Conservation (phyloP, 2,113 vertebrate genomes). For the Bos indicus region DNA sequence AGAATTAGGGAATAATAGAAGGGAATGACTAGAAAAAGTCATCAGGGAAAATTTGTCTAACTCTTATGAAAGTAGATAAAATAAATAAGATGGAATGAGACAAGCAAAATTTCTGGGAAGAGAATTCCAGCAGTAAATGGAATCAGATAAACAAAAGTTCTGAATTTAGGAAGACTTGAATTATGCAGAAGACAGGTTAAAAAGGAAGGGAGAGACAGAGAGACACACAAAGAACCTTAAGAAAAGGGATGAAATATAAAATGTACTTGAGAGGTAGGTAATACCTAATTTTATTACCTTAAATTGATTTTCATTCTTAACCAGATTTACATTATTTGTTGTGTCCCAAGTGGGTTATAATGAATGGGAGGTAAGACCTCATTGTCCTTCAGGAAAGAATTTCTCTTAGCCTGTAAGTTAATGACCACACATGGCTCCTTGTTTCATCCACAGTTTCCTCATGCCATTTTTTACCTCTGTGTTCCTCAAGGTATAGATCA, state of each 20-base stretch:
- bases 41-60: background rate
- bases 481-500: conserved; percentile 51
- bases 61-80: background rate
- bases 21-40: background rate
- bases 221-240: background rate
- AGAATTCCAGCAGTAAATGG: too few species aligned
- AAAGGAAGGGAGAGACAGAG: background rate
- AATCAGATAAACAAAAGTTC: background rate
- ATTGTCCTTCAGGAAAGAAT: background rate
- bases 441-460: conserved; percentile 34
- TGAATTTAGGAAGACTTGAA: background rate
- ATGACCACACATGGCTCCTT: background rate
- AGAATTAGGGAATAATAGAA: background rate
- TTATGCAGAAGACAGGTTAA: background rate
- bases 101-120: too few species aligned
- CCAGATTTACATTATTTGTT: background rate
- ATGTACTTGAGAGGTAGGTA: fast-evolving
- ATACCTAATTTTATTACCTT: background rate
- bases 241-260: background rate
- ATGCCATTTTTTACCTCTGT: conserved; percentile 35
- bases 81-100: background rate
- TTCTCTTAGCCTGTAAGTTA: background rate
- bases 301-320: background rate
- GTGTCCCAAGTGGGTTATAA: fast-evolving
- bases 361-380: background rate